A percentile compares a stretch with the other conserved stretches of the same genome.
Evolutionary conservation across 2,113 vertebrate species (phyloP).

Genomic region (Pavo muticus): DNA sequence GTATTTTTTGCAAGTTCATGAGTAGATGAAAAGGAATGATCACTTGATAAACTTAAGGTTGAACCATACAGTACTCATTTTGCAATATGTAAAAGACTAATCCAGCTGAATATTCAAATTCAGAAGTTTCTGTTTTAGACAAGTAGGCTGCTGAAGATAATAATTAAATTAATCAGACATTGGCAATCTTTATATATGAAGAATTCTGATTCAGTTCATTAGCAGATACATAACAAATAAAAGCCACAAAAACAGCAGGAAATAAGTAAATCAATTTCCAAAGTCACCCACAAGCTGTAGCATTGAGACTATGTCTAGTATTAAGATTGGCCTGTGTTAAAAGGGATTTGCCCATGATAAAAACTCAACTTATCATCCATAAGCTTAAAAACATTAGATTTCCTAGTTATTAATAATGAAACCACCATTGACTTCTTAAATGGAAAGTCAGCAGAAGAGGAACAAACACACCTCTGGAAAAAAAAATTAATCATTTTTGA

Average conservation of each 20-base stretch:
- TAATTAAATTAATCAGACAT: background rate
- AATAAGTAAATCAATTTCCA: conserved; percentile 14
- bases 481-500: conserved; percentile 49
- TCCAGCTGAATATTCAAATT: background rate
- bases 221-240: background rate
- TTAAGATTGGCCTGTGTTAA: background rate
- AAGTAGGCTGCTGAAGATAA: background rate
- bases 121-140: background rate
- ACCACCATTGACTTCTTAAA: conserved; percentile 20
- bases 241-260: background rate
- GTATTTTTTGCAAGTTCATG: background rate
- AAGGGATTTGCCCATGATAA: background rate
- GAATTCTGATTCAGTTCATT: background rate
- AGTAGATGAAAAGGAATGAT: background rate
- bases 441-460: conserved; percentile 26
- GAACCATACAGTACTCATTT: background rate
- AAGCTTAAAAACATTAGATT: conserved; percentile 3
- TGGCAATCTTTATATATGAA: background rate
- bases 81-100: background rate
- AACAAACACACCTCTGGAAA: conserved; percentile 35
- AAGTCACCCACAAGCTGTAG: background rate
- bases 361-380: background rate
- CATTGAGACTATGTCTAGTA: background rate
- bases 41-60: background rate
- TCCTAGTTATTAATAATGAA: conserved; percentile 42